A percentile compares a stretch with the other conserved stretches of the same genome.
These are phyloP conservation scores for Hyppa rectilinea DNA, from an alignment of 2,888 invertebrate species.

Conservation along the genomic window DNA sequence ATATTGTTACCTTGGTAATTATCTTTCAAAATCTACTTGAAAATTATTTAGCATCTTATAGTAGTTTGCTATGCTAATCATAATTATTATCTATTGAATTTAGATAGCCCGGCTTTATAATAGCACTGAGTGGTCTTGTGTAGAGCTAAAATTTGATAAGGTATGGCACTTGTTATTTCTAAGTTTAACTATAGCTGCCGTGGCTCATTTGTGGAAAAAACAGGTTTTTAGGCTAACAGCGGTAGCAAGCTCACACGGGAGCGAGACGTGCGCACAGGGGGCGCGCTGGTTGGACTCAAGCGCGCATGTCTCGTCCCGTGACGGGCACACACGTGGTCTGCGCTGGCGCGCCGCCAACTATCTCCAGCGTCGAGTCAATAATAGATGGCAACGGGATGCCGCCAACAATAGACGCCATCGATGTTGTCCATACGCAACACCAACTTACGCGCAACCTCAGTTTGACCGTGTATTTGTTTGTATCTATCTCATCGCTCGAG, in stretches of 20 bases:
- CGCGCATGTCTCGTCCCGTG: slow-evolving; percentile 85
- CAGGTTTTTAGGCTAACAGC: slow-evolving; percentile 70
- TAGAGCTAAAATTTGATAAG: slow-evolving; percentile 27
- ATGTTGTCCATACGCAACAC: slow-evolving; percentile 69
- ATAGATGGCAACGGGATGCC: slow-evolving; percentile 90
- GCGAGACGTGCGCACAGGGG: slow-evolving; percentile 69
- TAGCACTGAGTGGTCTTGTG: slow-evolving; percentile 16
- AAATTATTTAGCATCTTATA: slow-evolving; percentile 30
- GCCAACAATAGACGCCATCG: slow-evolving; percentile 90
- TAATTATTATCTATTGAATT: slow-evolving; percentile 33
- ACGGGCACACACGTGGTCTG: slow-evolving; percentile 87
- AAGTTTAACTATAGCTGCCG: slow-evolving; percentile 32
- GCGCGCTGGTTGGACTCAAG: slow-evolving; percentile 71
- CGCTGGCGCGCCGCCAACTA: slow-evolving; percentile 88
- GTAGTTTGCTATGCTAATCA: slow-evolving; percentile 24
- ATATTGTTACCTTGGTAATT: slow-evolving; percentile 65
- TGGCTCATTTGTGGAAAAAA: slow-evolving; percentile 54
- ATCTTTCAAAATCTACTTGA: slow-evolving; percentile 37
- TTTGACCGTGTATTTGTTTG: slow-evolving; percentile 50
- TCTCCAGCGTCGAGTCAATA: slow-evolving; percentile 91
- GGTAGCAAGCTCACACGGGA: slow-evolving; percentile 64
- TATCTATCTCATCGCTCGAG: slow-evolving; percentile 28
- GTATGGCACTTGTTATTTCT: slow-evolving; percentile 33
- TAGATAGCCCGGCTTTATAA: slow-evolving; percentile 21
- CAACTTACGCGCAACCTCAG: slow-evolving; percentile 62